These are phyloP conservation scores for Coecobrya sp. DNA, from an alignment of 2,888 invertebrate species.

Conservation along the genomic window DNA sequence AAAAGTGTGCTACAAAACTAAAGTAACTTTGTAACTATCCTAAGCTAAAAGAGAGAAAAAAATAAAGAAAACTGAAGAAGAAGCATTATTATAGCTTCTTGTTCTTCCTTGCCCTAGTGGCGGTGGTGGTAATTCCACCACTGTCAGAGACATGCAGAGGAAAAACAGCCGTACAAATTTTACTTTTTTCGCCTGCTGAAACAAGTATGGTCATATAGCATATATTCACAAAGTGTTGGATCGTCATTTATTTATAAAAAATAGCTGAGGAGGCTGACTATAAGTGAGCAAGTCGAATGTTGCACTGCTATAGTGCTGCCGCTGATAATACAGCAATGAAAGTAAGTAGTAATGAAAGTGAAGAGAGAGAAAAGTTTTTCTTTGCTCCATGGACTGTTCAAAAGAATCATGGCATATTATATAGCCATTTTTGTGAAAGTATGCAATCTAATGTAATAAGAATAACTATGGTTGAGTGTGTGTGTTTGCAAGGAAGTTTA, in stretches of 20 bases:
- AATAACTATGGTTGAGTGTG: constrained; percentile 27
- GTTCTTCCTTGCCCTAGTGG: not conserved
- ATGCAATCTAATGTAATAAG: constrained; percentile 56
- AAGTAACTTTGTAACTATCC: constrained; percentile 54
- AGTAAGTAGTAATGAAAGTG: constrained; percentile 60
- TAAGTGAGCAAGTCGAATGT: constrained; percentile 3
- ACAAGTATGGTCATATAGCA: not conserved
- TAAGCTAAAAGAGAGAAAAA: constrained; percentile 43
- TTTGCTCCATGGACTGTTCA: constrained; percentile 33
- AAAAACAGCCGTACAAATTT: constrained; percentile 62
- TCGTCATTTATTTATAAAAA: constrained; percentile 25
- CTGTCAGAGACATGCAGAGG: constrained; percentile 63
- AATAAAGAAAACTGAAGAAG: constrained; percentile 28
- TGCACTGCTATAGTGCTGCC: constrained; percentile 7
- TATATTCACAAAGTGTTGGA: not conserved
- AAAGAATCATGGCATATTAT: constrained; percentile 63
- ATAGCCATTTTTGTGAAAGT: constrained; percentile 62
- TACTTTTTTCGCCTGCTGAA: not conserved
- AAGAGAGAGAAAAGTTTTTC: constrained; percentile 10
- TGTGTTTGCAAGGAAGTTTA: constrained; percentile 39
- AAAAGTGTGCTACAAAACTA: constrained; percentile 48
- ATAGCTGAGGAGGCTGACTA: not conserved
- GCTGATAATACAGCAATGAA: constrained; percentile 57
- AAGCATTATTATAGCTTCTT: constrained; percentile 26
- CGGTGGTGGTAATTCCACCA: constrained; percentile 22